Conservation (phyloP, 2,113 vertebrate genomes). For the Anthoscopus minutus region DNA sequence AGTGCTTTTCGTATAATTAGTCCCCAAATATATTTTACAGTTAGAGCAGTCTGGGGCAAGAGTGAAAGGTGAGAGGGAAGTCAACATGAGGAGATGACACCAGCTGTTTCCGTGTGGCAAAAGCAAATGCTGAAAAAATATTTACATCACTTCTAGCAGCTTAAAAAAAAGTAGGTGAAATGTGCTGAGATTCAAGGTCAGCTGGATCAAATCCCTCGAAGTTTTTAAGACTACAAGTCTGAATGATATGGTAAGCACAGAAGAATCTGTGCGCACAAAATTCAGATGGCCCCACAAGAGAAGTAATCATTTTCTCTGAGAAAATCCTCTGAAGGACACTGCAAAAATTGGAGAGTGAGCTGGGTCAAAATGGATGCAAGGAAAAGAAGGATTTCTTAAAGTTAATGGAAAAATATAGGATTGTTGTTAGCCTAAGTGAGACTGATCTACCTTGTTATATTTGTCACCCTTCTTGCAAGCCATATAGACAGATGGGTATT, state of each 20-base stretch:
- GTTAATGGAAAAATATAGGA: neutral
- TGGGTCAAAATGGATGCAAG: neutral
- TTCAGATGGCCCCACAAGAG: neutral
- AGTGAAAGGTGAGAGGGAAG: accelerated
- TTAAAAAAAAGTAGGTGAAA: neutral
- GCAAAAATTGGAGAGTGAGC: neutral
- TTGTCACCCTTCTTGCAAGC: neutral
- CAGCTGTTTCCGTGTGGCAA: neutral
- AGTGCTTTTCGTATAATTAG: neutral
- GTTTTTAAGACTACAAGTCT: neutral
- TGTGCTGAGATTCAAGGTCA: neutral
- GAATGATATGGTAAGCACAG: neutral
- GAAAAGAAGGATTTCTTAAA: neutral
- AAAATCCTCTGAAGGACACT: neutral
- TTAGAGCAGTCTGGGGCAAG: neutral
- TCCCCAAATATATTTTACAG: neutral
- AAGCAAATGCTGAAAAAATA: neutral
- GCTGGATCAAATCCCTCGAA: neutral
- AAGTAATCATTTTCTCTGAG: neutral
- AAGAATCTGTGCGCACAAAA: neutral
- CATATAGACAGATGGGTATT: neutral
- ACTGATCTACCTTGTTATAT: neutral
- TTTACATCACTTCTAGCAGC: neutral
- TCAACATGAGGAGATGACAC: neutral
- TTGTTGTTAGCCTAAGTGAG: neutral